Percentiles rank a stretch among this genome's conserved stretches.
Conservation (phyloP, 2,113 vertebrate genomes). For the Paramisgurnus dabryanus region DNA sequence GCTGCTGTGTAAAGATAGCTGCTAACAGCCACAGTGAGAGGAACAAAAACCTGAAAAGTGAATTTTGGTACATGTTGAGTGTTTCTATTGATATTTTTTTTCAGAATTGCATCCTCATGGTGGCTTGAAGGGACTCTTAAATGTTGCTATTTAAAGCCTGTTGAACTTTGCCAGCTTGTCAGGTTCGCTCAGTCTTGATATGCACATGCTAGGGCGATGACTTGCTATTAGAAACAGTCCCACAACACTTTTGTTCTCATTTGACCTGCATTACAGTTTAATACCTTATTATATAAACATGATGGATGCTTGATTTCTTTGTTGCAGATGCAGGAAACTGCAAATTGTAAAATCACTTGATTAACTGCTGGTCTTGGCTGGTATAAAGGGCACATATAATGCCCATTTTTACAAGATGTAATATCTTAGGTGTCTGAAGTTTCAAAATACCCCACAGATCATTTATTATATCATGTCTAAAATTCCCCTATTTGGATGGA, state of each 20-base stretch:
- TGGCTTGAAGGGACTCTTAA: conserved; percentile 3
- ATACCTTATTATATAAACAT: conserved; percentile 22
- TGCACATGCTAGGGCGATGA: conserved; percentile 6
- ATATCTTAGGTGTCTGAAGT: too few relatives aligned
- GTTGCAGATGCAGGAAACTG: background rate
- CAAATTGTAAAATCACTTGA: background rate
- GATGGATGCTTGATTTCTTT: conserved; percentile 13
- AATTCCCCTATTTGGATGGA: too few relatives aligned
- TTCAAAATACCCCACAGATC: too few relatives aligned
- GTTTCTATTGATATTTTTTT: background rate
- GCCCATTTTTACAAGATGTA: too few relatives aligned
- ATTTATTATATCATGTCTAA: too few relatives aligned
- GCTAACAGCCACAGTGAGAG: background rate
- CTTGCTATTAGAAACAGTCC: conserved; percentile 22
- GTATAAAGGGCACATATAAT: too few relatives aligned
- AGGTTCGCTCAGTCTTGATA: conserved; percentile 13
- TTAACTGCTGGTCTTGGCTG: too few relatives aligned
- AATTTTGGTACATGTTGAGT: background rate
- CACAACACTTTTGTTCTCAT: background rate
- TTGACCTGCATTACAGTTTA: background rate
- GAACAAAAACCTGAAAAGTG: background rate
- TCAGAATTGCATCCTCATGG: background rate
- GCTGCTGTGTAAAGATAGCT: background rate
- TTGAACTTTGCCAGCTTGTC: conserved; percentile 32
- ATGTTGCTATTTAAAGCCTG: conserved; percentile 32